Evolutionary conservation across 2,888 invertebrate species (phyloP).

Genomic region (Dryadula phaetusa): DNA sequence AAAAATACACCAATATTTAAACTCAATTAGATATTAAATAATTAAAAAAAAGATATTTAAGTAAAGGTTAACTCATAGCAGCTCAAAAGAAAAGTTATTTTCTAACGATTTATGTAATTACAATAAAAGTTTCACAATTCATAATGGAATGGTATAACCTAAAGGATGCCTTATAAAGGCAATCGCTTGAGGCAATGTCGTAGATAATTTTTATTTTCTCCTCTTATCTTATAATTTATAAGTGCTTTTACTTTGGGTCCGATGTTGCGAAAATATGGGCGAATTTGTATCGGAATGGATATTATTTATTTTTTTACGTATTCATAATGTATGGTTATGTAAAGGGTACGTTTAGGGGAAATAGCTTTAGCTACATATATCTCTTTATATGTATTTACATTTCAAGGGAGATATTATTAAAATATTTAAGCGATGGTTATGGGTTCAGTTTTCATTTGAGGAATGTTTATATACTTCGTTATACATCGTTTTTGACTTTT

Average conservation of each 20-base stretch:
- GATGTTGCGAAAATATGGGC: conserved; percentile 26
- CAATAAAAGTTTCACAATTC: conserved; percentile 21
- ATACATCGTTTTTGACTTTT: no score
- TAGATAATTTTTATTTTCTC: conserved; percentile 37
- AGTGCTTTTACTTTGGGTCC: conserved; percentile 34
- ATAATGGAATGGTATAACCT: conserved; percentile 25
- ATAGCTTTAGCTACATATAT: background rate
- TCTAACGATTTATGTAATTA: conserved; percentile 18
- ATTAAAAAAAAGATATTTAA: background rate
- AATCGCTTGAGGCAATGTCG: conserved; percentile 37
- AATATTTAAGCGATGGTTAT: no score
- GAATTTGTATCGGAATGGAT: conserved; percentile 14
- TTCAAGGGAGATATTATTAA: no score
- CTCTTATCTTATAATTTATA: conserved; percentile 42
- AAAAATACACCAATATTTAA: background rate
- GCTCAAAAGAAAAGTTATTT: background rate
- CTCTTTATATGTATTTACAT: no score
- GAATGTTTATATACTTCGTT: no score
- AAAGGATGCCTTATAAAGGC: conserved; percentile 29
- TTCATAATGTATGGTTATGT: background rate
- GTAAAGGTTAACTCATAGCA: background rate
- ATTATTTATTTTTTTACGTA: conserved; percentile 6
- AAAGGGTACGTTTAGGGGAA: background rate
- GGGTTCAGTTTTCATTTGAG: no score
- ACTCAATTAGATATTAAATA: background rate